Base-by-base conservation (phyloP, 2,888 invertebrate genomes). In the Hydraecia micacea region DNA sequence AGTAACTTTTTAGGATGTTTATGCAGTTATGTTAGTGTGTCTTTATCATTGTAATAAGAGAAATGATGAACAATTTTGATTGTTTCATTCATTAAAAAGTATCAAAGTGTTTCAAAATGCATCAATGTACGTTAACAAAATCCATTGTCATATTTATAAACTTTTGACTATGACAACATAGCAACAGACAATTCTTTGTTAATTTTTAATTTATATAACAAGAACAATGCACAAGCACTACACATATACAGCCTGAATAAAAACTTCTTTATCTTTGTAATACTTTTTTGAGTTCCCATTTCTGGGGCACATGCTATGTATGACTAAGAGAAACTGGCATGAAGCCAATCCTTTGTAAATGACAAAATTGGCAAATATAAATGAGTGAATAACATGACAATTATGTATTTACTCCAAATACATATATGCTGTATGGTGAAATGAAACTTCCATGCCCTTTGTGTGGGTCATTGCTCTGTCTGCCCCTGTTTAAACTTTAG, bases 311-410 rank as follows among this genome's bases (percentile, higher is more conserved):
- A 86, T 76, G n/a, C 9, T 73, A 42, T 71, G 58, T 73, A 62
- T 39, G 75, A 75, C 70, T 75, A 70, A 82, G 46, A 80, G 75
- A 80, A 87, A 21, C 52, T 85, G 84, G 84, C 84, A 69, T 0
- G 1, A 0, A 52, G 85, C 87, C 87, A 87, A 82, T 65, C 76
- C 87, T 88, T 88, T 86, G 87, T 87, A 81, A 81, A 86, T 81
- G 79, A 79, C 65, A 79, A 81, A 81, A 81, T 87, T 81, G 79
- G 83, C 65, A 79, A 81, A 87, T 78, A 74, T 80, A 88, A 77
- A 76, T 85, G 70, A 52, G 69, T 76, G 87, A 79, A 78, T 83
- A 84, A 79, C 25, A 65, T 70, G 11, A 42, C 42, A 76, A 68
- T 75, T 65, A 81, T 81, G 70, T 79, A 52, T 88, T 88, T 84